Percentiles rank a stretch among this genome's conserved stretches.
These are phyloP conservation scores for Biston stratarius DNA, from an alignment of 2,888 invertebrate genomes.

Conservation along the genomic window DNA sequence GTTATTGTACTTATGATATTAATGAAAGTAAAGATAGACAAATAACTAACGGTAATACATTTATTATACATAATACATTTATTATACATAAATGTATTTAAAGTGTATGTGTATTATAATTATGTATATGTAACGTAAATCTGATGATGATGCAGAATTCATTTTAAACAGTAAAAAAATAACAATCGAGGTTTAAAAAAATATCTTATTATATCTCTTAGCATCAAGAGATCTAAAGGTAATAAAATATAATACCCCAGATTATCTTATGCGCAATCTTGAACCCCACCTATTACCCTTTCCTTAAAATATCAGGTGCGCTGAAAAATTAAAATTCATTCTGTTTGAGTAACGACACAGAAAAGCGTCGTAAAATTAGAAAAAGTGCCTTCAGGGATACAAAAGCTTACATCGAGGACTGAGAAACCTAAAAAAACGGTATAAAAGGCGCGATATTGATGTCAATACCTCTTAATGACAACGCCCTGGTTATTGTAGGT, in stretches of 20 bases:
- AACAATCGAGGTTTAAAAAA: background rate
- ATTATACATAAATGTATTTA: no score
- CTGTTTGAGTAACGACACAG: conserved; percentile 65
- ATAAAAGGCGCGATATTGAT: background rate
- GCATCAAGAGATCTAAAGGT: conserved; percentile 15
- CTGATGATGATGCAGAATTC: background rate
- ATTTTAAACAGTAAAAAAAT: background rate
- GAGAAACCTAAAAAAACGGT: conserved; percentile 15
- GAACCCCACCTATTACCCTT: conserved; percentile 37
- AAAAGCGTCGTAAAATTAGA: conserved; percentile 78
- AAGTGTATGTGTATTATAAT: no score
- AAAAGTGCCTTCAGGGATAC: conserved; percentile 60
- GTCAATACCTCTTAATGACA: no score
- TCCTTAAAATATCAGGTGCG: conserved; percentile 59
- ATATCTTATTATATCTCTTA: background rate
- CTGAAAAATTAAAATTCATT: conserved; percentile 62
- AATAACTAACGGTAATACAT: no score
- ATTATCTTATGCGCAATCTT: conserved; percentile 26
- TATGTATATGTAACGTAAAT: background rate
- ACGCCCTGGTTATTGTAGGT: no score
- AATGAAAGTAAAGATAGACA: no score
- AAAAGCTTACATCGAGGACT: conserved; percentile 20
- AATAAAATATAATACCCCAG: conserved; percentile 30
- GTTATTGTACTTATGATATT: conserved; percentile 4
- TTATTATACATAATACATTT: no score